phyloP scores from a whole-genome alignment of 2,888 invertebrate genomes.

The Branchipolynoe longqiensis region DNA sequence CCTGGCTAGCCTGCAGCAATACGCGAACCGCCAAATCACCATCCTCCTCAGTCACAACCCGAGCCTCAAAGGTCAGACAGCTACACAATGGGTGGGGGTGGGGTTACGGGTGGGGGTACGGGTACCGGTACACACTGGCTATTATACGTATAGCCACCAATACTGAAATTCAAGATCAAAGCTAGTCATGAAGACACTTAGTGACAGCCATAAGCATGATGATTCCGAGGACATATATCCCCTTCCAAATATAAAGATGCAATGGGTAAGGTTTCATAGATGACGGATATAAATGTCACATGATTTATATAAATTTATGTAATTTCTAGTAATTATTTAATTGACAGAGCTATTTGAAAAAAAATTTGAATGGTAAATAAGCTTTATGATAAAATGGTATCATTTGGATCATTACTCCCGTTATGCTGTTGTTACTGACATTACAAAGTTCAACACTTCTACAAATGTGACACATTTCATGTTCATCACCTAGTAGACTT shows the following conservation, averaged over 20 bases:
- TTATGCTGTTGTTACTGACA: too few species aligned
- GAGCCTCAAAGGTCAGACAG: conserved; percentile 17
- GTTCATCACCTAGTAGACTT: too few species aligned
- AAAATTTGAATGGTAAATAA: not conserved
- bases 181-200: too few species aligned
- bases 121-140: too few species aligned
- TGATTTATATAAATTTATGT: not conserved
- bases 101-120: too few species aligned
- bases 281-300: not conserved
- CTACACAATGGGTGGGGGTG: too few species aligned
- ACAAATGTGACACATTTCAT: not conserved
- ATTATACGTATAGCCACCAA: too few species aligned
- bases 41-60: conserved; percentile 51
- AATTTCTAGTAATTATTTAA: not conserved
- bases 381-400: not conserved
- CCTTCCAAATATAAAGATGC: not conserved
- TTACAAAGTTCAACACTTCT: too few species aligned
- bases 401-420: too few species aligned
- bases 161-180: too few species aligned
- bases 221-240: not conserved
- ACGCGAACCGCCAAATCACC: conserved; percentile 30
- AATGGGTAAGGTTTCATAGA: not conserved
- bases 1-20: not conserved
- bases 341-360: not conserved
- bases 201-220: too few species aligned